A percentile compares a stretch with the other conserved stretches of the same genome.
Conservation (phyloP, 23 tunicate species). For the Corella eumyota region DNA sequence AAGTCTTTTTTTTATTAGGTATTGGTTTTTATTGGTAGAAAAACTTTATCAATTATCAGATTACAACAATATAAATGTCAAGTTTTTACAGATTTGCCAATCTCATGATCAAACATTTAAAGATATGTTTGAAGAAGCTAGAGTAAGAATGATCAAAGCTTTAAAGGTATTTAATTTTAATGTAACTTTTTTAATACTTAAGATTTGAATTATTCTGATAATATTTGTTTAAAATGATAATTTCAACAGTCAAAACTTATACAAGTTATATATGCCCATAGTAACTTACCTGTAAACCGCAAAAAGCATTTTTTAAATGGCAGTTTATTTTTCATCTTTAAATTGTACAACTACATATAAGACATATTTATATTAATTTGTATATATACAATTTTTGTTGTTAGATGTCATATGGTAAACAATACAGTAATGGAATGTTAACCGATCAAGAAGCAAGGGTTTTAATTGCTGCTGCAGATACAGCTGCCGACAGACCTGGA, state of each 20-base stretch:
- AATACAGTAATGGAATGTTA: constrained; percentile 65
- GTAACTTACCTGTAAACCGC: too few relatives aligned
- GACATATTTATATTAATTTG: neutral
- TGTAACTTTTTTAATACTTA: neutral
- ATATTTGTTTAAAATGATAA: too few relatives aligned
- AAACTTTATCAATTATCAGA: too few relatives aligned
- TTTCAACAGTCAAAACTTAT: too few relatives aligned
- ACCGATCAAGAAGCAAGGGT: constrained; percentile 77
- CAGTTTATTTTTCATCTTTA: too few relatives aligned
- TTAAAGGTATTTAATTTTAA: constrained; percentile 34
- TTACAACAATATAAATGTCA: constrained; percentile 1
- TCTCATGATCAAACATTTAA: constrained; percentile 37
- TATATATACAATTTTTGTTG: neutral
- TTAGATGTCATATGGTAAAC: constrained; percentile 80
- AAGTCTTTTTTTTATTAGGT: too few relatives aligned
- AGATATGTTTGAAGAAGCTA: constrained; percentile 75
- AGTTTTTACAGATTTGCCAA: neutral
- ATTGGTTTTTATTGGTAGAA: too few relatives aligned
- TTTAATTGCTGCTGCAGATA: constrained; percentile 67
- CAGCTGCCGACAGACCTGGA: constrained; percentile 60
- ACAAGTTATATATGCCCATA: too few relatives aligned
- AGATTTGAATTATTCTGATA: neutral
- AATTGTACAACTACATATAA: too few relatives aligned
- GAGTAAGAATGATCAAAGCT: constrained; percentile 72
- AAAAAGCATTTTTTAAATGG: too few relatives aligned